A percentile compares a stretch with the other conserved stretches of the same genome.
Conservation (phyloP, 2,797 vertebrate genomes). For the Kryptopterus vitreolus region DNA sequence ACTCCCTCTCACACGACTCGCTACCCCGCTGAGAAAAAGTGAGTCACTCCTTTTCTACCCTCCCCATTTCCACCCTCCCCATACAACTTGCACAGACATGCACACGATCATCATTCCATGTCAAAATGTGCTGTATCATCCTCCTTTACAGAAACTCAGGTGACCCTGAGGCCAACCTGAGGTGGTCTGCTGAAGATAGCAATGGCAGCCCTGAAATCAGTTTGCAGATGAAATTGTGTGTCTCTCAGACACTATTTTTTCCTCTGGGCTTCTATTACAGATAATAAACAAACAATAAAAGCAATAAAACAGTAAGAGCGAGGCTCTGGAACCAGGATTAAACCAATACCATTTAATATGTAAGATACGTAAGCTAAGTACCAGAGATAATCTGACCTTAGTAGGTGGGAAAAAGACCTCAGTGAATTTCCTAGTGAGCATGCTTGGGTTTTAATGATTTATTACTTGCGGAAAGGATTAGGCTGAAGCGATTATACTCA, state of each 20-base stretch:
- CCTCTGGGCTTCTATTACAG: background rate
- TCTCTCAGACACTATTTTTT: background rate
- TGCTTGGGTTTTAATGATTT: background rate
- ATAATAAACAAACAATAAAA: conserved; percentile 3
- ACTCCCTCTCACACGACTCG: conserved; percentile 21
- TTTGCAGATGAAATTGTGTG: background rate
- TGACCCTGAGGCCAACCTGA: no score
- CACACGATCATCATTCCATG: background rate
- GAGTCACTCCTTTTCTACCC: conserved; percentile 22
- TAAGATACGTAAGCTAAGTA: no score
- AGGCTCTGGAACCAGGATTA: background rate
- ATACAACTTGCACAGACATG: background rate
- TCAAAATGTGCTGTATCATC: conserved; percentile 25
- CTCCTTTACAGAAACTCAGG: background rate
- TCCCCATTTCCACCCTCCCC: background rate
- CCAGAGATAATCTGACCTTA: background rate
- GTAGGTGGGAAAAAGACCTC: background rate
- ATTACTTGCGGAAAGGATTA: conserved; percentile 10
- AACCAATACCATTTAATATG: background rate
- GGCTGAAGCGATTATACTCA: background rate
- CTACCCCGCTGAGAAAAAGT: conserved; percentile 33
- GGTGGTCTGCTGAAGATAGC: background rate
- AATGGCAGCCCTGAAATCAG: background rate
- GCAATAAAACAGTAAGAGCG: background rate
- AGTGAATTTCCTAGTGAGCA: background rate